These are phyloP conservation scores for Crotophaga sulcirostris DNA, from an alignment of 2,113 vertebrate species.

Conservation along the genomic window DNA sequence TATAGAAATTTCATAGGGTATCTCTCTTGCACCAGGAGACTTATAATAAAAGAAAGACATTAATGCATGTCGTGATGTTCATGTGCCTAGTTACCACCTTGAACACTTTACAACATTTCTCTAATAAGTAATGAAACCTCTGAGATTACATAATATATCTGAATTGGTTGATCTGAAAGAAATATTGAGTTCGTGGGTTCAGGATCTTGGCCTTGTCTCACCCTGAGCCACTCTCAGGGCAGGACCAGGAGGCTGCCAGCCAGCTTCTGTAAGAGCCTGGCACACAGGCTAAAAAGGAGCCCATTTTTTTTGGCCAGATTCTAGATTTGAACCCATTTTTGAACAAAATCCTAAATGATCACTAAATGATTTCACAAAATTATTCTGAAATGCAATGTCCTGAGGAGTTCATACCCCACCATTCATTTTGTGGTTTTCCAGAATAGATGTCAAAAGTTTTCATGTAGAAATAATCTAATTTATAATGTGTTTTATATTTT, in stretches of 20 bases:
- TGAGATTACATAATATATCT: background rate
- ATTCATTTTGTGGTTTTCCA: background rate
- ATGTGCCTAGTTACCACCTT: background rate
- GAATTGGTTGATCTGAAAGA: background rate
- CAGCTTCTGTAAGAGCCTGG: background rate
- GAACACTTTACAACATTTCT: background rate
- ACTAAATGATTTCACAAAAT: background rate
- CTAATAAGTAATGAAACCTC: background rate
- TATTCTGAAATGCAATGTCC: background rate
- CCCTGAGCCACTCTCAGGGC: background rate
- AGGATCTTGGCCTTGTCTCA: background rate
- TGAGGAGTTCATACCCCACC: background rate
- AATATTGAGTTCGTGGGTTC: background rate
- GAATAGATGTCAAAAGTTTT: background rate
- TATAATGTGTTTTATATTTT: background rate
- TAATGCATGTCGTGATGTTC: background rate
- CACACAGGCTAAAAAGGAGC: background rate
- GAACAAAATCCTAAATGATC: rapidly evolving
- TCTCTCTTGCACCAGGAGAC: background rate
- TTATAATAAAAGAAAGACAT: background rate
- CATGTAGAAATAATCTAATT: background rate
- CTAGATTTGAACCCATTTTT: background rate
- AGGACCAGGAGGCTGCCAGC: background rate
- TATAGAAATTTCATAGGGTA: background rate
- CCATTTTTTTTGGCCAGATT: background rate